These are phyloP conservation scores for Deilephila porcellus DNA, from an alignment of 2,888 invertebrate species.

Conservation along the genomic window DNA sequence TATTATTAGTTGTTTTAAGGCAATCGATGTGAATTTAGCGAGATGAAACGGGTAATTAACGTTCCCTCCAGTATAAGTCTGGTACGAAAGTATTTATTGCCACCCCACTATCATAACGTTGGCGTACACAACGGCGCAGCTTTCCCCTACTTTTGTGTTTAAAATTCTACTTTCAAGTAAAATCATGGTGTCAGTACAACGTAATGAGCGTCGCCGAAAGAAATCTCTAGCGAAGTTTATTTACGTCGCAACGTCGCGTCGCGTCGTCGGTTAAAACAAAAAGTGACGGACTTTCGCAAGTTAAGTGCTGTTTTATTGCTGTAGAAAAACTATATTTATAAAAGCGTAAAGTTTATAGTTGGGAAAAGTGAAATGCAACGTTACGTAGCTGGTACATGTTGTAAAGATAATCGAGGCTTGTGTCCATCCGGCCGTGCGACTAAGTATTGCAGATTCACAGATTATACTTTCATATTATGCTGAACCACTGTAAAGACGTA, in stretches of 20 bases:
- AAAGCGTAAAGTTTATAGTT: slow-evolving; percentile 18
- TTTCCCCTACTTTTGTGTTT: slow-evolving; percentile 41
- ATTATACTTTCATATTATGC: not conserved
- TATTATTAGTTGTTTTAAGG: not conserved
- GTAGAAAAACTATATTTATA: slow-evolving; percentile 25
- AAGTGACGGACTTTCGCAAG: slow-evolving; percentile 52
- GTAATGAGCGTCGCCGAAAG: slow-evolving; percentile 64
- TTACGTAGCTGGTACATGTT: slow-evolving; percentile 13
- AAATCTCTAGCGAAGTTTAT: slow-evolving; percentile 51
- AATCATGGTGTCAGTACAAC: slow-evolving; percentile 51
- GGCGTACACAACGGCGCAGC: slow-evolving; percentile 37
- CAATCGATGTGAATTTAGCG: not conserved
- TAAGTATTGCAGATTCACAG: slow-evolving; percentile 7
- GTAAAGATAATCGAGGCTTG: slow-evolving; percentile 1
- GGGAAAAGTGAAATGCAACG: slow-evolving; percentile 20
- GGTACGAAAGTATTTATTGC: slow-evolving; percentile 32
- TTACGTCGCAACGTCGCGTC: too few relatives aligned
- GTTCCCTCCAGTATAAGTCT: not conserved
- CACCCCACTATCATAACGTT: slow-evolving; percentile 37
- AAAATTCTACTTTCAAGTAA: slow-evolving; percentile 44
- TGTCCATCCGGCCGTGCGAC: not conserved
- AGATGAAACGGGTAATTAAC: not conserved
- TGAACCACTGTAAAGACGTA: too few relatives aligned
- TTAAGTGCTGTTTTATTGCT: slow-evolving; percentile 27
- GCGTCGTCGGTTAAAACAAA: slow-evolving; percentile 51